phyloP scores from a whole-genome alignment of 2,797 vertebrate species.

The Onychomys leucogaster region DNA sequence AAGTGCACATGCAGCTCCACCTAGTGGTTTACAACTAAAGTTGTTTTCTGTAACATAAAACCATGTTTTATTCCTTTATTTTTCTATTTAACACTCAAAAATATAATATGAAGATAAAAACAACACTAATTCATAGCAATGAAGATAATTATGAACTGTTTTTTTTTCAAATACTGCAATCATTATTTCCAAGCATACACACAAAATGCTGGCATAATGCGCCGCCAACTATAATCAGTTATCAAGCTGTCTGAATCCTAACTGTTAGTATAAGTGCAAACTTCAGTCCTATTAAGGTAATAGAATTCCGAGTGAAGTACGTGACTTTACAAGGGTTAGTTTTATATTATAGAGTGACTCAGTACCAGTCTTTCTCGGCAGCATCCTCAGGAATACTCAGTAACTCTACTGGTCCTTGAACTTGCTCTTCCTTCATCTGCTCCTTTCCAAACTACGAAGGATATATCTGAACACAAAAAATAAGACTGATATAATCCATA shows the following conservation, averaged over 20 bases:
- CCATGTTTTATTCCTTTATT: neutral
- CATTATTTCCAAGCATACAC: constrained; percentile 41
- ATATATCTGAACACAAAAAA: constrained; percentile 91
- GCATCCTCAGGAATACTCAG: constrained; percentile 92
- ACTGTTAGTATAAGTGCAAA: neutral
- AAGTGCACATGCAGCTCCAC: constrained; percentile 70
- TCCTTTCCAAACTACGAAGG: constrained; percentile 96
- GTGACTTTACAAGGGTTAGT: constrained; percentile 31
- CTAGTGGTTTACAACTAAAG: constrained; percentile 76
- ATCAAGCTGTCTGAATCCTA: neutral
- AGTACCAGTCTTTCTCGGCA: constrained; percentile 91
- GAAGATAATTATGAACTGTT: constrained; percentile 8
- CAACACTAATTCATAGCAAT: constrained; percentile 44
- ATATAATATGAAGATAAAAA: constrained; percentile 26
- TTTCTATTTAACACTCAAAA: constrained; percentile 63
- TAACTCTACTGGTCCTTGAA: constrained; percentile 93
- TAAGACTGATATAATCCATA: constrained; percentile 35
- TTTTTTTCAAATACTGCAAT: constrained; percentile 12
- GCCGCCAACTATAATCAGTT: neutral
- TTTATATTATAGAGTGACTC: constrained; percentile 58
- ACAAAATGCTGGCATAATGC: constrained; percentile 7
- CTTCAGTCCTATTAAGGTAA: constrained; percentile 2
- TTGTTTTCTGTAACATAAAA: constrained; percentile 40
- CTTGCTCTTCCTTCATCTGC: constrained; percentile 91
- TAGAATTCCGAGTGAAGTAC: constrained; percentile 55